phyloP scores from a whole-genome alignment of 2,797 vertebrate genomes.

The Anas acuta region DNA sequence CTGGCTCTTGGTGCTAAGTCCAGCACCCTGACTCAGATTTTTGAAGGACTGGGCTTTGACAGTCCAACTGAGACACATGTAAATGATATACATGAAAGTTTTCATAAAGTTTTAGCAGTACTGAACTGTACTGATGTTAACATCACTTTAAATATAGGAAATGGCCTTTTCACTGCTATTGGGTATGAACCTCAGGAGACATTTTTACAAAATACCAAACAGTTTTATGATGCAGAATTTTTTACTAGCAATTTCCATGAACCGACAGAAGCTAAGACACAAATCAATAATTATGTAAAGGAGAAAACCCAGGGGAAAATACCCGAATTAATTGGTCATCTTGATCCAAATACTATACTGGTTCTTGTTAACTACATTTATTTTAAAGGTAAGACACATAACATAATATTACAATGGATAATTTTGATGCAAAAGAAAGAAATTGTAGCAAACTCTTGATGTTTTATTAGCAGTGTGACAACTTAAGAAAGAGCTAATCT shows the following conservation, averaged over 20 bases:
- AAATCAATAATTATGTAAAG: slow-evolving; percentile 84
- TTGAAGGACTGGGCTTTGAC: slow-evolving; percentile 73
- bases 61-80: slow-evolving; percentile 53
- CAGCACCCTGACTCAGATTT: slow-evolving; percentile 41
- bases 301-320: slow-evolving; percentile 86
- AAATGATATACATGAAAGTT: slow-evolving; percentile 78
- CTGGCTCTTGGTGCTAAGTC: slow-evolving; percentile 81
- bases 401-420: background rate
- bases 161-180: slow-evolving; percentile 80
- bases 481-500: background rate
- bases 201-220: slow-evolving; percentile 77
- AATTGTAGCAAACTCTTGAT: background rate
- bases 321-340: slow-evolving; percentile 77
- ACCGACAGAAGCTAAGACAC: slow-evolving; percentile 53
- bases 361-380: slow-evolving; percentile 87
- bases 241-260: slow-evolving; percentile 78
- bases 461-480: background rate
- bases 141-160: slow-evolving; percentile 74
- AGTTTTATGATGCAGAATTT: slow-evolving; percentile 75
- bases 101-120: slow-evolving; percentile 74
- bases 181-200: slow-evolving; percentile 60
- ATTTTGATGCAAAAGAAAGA: background rate
- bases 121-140: slow-evolving; percentile 56
- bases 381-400: slow-evolving; percentile 86
- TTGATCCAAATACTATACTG: slow-evolving; percentile 79